A percentile compares a stretch with the other conserved stretches of the same genome.
Conservation (phyloP, 1,140 invertebrate genomes). For the Temnothorax longispinosus region DNA sequence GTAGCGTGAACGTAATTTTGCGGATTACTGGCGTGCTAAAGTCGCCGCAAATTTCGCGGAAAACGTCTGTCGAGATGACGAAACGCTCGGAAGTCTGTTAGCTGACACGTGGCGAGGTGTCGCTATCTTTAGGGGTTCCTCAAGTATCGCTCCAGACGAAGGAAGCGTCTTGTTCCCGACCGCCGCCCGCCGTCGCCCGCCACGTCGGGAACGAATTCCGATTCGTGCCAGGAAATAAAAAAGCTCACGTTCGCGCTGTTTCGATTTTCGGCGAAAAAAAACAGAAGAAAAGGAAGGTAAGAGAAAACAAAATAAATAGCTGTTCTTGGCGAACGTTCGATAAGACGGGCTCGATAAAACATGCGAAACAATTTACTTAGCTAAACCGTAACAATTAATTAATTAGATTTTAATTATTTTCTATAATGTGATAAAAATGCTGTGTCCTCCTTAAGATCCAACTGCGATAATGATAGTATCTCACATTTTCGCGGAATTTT, state of each 20-base stretch:
- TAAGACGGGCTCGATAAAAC: background rate
- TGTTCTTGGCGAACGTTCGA: background rate
- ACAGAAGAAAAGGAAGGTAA: background rate
- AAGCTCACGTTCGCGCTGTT: background rate
- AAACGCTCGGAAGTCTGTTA: slow-evolving; percentile 46
- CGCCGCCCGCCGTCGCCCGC: background rate
- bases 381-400: background rate
- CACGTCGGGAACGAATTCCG: slow-evolving; percentile 49
- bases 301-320: background rate
- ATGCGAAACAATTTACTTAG: slow-evolving; percentile 6
- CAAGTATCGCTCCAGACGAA: slow-evolving; percentile 36
- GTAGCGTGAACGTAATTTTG: slow-evolving; percentile 2
- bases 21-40: background rate
- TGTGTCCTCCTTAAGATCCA: background rate
- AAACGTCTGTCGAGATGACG: slow-evolving; percentile 37
- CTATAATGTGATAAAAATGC: background rate
- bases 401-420: background rate
- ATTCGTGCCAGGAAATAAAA: slow-evolving; percentile 48
- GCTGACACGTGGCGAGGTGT: slow-evolving; percentile 43
- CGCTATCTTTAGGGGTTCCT: slow-evolving; percentile 58
- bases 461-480: background rate
- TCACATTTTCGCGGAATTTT: background rate
- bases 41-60: slow-evolving; percentile 22
- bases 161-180: slow-evolving; percentile 33
- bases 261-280: slow-evolving; percentile 24